Conservation (phyloP, 2,797 vertebrate genomes). For the Sorex maritimensis region DNA sequence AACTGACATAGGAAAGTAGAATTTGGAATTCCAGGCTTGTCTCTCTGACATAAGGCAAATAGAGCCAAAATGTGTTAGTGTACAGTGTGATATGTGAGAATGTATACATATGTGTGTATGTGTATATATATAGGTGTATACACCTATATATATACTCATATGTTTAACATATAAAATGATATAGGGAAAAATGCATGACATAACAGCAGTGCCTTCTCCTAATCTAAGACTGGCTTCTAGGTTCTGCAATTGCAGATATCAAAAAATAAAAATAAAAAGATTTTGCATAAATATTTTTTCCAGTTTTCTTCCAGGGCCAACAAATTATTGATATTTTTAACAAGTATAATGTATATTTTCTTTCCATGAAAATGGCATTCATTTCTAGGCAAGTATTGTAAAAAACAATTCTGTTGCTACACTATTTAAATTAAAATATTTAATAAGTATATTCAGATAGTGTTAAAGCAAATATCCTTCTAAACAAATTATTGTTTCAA, state of each 20-base stretch:
- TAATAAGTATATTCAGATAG: conserved; percentile 87
- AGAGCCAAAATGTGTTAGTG: conserved; percentile 83
- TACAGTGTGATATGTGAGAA: conserved; percentile 74
- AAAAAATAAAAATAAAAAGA: conserved; percentile 91
- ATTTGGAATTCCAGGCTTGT: conserved; percentile 91
- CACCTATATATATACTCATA: conserved; percentile 47
- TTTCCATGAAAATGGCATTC: conserved; percentile 93
- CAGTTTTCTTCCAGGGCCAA: conserved; percentile 83
- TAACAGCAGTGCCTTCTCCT: conserved; percentile 95
- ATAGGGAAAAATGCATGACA: conserved; percentile 89
- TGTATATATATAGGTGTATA: neutral
- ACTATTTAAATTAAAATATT: conserved; percentile 97
- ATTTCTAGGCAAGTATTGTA: conserved; percentile 95
- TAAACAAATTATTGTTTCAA: neutral
- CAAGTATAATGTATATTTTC: conserved; percentile 90
- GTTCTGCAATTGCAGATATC: conserved; percentile 87
- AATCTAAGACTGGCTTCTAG: conserved; percentile 89
- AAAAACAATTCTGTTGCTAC: conserved; percentile 96
- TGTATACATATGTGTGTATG: conserved; percentile 75
- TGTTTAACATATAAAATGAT: conserved; percentile 71
- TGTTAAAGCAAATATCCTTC: conserved; percentile 83
- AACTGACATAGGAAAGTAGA: conserved; percentile 89
- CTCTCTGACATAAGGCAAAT: conserved; percentile 90
- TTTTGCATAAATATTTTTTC: conserved; percentile 93
- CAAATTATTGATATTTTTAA: conserved; percentile 93